Evolutionary conservation across 2,888 invertebrate species (phyloP).

Genomic region (Odiellus spinosus): DNA sequence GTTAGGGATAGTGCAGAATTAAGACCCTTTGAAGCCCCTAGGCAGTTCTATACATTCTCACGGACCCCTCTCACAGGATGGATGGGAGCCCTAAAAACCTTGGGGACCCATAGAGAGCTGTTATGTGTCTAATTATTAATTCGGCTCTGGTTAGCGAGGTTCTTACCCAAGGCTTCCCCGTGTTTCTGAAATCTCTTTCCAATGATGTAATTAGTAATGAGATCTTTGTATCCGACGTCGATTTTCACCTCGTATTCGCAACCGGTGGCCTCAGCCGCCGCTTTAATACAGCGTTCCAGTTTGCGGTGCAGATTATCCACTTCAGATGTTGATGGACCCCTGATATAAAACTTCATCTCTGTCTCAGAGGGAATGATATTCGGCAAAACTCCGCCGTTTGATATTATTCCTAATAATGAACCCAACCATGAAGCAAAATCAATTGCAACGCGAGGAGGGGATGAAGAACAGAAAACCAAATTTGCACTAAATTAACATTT

Average conservation of each 20-base stretch:
- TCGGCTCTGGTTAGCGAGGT: too few relatives aligned
- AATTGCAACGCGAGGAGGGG: not conserved
- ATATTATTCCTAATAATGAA: constrained; percentile 14
- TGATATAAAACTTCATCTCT: constrained; percentile 22
- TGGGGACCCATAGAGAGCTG: too few relatives aligned
- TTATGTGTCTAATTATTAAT: too few relatives aligned
- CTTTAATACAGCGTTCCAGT: constrained; percentile 22
- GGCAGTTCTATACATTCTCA: too few relatives aligned
- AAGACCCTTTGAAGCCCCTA: too few relatives aligned
- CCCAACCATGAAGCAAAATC: too few relatives aligned
- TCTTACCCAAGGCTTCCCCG: constrained; percentile 21
- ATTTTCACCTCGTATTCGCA: constrained; percentile 12
- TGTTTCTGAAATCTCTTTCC: constrained; percentile 23
- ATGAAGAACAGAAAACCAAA: too few relatives aligned
- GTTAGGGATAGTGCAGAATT: too few relatives aligned
- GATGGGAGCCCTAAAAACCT: too few relatives aligned
- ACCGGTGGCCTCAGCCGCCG: constrained; percentile 22
- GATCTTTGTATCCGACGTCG: constrained; percentile 20
- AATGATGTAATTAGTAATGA: constrained; percentile 25
- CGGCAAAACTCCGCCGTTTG: constrained; percentile 18
- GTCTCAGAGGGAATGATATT: constrained; percentile 24
- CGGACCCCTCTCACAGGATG: too few relatives aligned
- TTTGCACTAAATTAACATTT: too few relatives aligned
- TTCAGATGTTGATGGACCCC: constrained; percentile 24
- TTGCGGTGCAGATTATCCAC: constrained; percentile 21